Base-by-base conservation (phyloP, 2,797 vertebrate genomes). In the Chromis chromis region DNA sequence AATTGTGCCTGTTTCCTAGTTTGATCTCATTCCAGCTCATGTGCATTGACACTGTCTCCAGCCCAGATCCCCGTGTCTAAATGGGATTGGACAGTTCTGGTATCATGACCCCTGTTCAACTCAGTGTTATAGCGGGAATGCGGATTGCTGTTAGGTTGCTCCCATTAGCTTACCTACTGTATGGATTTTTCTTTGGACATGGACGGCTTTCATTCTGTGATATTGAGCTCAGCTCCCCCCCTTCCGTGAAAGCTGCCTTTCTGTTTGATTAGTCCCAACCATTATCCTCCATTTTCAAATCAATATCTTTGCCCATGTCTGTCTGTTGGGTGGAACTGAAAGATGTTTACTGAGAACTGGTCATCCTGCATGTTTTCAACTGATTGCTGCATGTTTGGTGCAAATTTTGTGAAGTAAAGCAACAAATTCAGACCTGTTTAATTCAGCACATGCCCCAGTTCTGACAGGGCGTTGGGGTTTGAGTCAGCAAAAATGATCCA, bases 241-340 rank as follows among this genome's bases (percentile, higher is more conserved):
- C 56, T 31, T 19, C 55, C 33, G 48, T 4, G 1, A 73, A 79
- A 70, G 53, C 65, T 60, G 53, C 44, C 53, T 76, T 49, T 86
- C 76, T 73, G 72, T 85, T 87, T 87, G 76, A 92, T 93, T 87
- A 88, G 72, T 82, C 53, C 68, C n/a, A 68, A 82, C 81, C 69
- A 82, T 89, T 89, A 87, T 70, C 63, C 68, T 85, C 72, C 70
- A 82, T 90, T 89, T 88, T 68, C 68, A 74, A 82, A 90, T 90
- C 87, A 84, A 93, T 92, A 81, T n/a, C 39, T 86, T 67, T 61
- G 74, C 28, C 67, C 55, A 40, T 53, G 70, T 65, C 39, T 74
- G 33, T 71, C 85, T 77, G n/a, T 58, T 58, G 62, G 50, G 17
- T 68, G 59, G 31, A 24, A 67, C 21, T 46, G 57, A 62, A 53